phyloP scores from a whole-genome alignment of 1,140 invertebrate species.

The Heliconius congener region DNA sequence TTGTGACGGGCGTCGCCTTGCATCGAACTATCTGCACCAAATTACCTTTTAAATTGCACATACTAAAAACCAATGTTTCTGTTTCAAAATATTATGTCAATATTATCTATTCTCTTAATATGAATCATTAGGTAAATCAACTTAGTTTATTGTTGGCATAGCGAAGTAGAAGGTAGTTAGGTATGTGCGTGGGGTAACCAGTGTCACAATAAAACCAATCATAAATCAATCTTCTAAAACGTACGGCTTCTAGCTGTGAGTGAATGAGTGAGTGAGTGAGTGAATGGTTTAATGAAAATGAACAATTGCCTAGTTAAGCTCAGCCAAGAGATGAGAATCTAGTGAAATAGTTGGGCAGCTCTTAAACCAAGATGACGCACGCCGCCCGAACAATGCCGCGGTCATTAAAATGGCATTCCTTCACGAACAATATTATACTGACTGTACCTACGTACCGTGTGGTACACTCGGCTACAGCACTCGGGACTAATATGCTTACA shows the following conservation, averaged over 20 bases:
- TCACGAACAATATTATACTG: slow-evolving; percentile 51
- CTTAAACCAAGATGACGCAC: slow-evolving; percentile 47
- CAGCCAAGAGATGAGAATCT: slow-evolving; percentile 33
- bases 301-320: slow-evolving; percentile 39
- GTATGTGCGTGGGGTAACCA: slow-evolving; percentile 4
- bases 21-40: background rate
- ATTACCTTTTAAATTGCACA: background rate
- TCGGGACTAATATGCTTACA: slow-evolving; percentile 18
- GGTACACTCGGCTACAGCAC: slow-evolving; percentile 10
- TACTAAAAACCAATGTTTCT: background rate
- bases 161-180: background rate
- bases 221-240: slow-evolving; percentile 39
- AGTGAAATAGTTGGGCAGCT: slow-evolving; percentile 41
- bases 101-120: background rate
- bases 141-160: background rate
- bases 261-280: background rate
- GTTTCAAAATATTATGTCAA: background rate
- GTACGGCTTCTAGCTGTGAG: slow-evolving; percentile 1
- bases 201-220: slow-evolving; percentile 37
- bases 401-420: slow-evolving; percentile 59
- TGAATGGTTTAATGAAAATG: slow-evolving; percentile 28
- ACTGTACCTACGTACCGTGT: slow-evolving; percentile 19
- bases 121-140: background rate
- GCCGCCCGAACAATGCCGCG: slow-evolving; percentile 48
- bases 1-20: background rate